Evolutionary conservation across 2,888 invertebrate species (phyloP), one percentile per base, ranked within the genome.

Genomic region (Andrena praecox): DNA sequence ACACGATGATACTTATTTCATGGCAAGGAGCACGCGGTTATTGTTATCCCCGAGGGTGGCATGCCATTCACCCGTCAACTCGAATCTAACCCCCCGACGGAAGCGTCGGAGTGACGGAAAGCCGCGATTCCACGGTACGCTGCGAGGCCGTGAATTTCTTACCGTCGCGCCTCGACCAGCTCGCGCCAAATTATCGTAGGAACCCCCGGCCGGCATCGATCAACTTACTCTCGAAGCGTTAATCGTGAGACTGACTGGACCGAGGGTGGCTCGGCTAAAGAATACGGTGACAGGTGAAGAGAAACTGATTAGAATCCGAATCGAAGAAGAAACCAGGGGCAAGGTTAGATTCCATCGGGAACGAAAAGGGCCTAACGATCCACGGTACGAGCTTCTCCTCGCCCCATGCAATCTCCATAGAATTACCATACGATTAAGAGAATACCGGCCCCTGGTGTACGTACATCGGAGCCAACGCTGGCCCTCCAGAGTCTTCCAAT

Each of bases 391-490:
- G 91, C 90, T 89, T 88, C 91, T 91, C 91, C 89, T 90, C 92
- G 89, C 89, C 88, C 90, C 91, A 87, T 91, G 92, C 93, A 93
- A 93, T 93, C 91, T 93, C 92, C 93, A 93, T 93, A 93, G 89
- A 89, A 93, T 93, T 93, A 93, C 90, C 93, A 93, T 93, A 93
- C 92, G 92, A 93, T 93, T 93, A 93, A 91, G 88, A 91, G 88
- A 89, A 85, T 89, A 89, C 86, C 87, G 85, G 86, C 87, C 86
- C 81, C 77, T 59, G 82, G 70, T 68, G 84, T 77, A 77, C 77
- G 79, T 77, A 81, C 74, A 77, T 63, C 31, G 77, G 77, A 76
- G 75, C 60, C 66, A 70, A 73, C 83, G 85, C 77, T 82, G 79
- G 85, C 85, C 87, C 87, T 86, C 87, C 82, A 85, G 79, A 87